Base-by-base conservation (phyloP, 2,888 invertebrate species). In the Melangyna quadrimaculata region DNA sequence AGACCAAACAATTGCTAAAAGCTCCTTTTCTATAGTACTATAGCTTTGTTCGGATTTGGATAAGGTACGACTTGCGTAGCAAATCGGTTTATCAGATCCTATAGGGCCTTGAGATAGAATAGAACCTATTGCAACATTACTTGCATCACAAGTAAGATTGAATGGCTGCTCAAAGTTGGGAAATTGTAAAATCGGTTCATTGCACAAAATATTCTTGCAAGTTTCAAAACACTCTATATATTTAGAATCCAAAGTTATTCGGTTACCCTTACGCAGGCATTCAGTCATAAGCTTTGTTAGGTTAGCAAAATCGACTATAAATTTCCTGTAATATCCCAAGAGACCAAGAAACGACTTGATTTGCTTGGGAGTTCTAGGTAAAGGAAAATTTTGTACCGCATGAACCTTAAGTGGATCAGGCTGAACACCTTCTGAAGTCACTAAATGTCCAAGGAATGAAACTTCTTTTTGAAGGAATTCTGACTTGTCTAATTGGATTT, bases 281-380 rank as follows among this genome's bases (percentile, higher is more conserved):
- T 71, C 70, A 6, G 86, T 81, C 37, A 88, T 82, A 14, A 89
- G 87, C 14, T 77, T 78, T 14, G 80, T 73, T 19, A 87, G 3
- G 3, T 53, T 57, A 0, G 88, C 73, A 43, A 79, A 87, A 35
- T 87, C 71, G 9, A 40, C 14, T 2, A 77, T 78, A 59, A 78
- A 35, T 35, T 35, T 35, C 12, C 35, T 35, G 12, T 35, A 35
- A 9, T 32, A 32, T 9, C 32, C 32, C 24, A 71, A 14, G 17
- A 63, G 27, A 8, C 78, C 83, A 6, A 72, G 43, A 22, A 83
- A 82, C 2, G 61, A 63, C 57, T 77, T 77, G 1, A 77, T 77
- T 43, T 82, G 45, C 24, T 77, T 82, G 10, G 27, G 14, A 12
- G 82, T 77, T 14, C n/a, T 71, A 17, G 78, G 78, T 9, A 82